Conservation (phyloP, 1,140 invertebrate genomes). For the Nephotettix cincticeps region DNA sequence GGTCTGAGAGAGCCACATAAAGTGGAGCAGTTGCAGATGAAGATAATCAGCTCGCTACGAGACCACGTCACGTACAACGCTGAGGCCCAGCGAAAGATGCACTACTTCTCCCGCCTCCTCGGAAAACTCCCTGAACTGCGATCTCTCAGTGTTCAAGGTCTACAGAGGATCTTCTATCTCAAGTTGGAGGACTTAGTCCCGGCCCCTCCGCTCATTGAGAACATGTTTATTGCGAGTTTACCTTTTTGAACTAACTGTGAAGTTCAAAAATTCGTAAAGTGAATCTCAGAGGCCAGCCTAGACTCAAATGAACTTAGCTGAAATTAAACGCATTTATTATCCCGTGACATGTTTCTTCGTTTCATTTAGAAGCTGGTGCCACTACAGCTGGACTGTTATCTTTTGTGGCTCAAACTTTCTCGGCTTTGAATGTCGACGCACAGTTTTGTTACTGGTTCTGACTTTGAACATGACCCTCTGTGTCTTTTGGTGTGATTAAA, state of each 20-base stretch:
- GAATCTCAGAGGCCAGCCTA: not conserved
- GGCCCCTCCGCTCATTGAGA: constrained; percentile 89
- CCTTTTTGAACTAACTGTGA: constrained; percentile 81
- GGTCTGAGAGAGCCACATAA: constrained; percentile 87
- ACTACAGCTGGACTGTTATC: not conserved
- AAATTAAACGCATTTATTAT: not conserved
- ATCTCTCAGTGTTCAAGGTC: constrained; percentile 87
- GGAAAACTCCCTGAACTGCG: constrained; percentile 89
- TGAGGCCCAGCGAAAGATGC: constrained; percentile 81
- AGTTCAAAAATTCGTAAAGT: not conserved
- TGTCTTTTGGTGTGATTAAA: not conserved
- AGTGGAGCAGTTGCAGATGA: constrained; percentile 93
- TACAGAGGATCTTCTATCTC: constrained; percentile 91
- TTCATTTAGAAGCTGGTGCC: too few species aligned
- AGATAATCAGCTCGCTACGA: constrained; percentile 87
- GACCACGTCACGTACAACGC: constrained; percentile 94
- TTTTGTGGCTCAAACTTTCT: not conserved
- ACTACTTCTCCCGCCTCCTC: constrained; percentile 89
- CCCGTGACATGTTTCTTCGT: not conserved
- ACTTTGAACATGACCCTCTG: not conserved
- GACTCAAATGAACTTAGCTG: not conserved
- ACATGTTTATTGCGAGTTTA: constrained; percentile 90
- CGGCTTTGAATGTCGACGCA: not conserved
- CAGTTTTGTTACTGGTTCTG: not conserved
- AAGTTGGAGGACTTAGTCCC: constrained; percentile 91